Base-by-base conservation (phyloP, 2,113 vertebrate genomes). In the Planiliza haematocheilus region DNA sequence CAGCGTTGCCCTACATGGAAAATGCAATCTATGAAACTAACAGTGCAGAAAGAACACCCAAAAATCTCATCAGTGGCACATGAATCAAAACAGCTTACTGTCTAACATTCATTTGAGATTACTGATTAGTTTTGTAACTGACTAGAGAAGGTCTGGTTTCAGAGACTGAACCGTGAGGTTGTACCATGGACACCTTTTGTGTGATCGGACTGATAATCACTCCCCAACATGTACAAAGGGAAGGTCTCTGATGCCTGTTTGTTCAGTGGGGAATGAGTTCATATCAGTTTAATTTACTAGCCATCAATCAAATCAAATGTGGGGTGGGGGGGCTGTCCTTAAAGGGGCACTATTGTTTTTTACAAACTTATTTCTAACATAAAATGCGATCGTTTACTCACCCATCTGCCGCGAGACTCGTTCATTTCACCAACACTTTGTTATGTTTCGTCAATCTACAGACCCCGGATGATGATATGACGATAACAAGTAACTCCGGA, bases 91-190 rank as follows among this genome's bases (percentile, higher is more conserved):
- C 84, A 84, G 48, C 41, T 86, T 74, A 71, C 80, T 55, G 51
- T 87, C 74, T 76, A 72, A 77, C 65, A 84, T 86, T 85, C 75
- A 83, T 81, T 88, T 84, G 76, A 42, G 74, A 70, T 89, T 89
- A 92, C 91, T 91, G 91, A 93, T 92, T 85, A 83, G 37, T 80
- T 90, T 82, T 84, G 72, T 88, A 88, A 93, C 87, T 85, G 86
- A 79, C 77, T 79, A 45, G 66, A 84, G 66, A 83, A 58, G 41
- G 60, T 59, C 78, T 70, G 61, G 57, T 72, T 74, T 66, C 66
- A 71, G 69, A 64, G 24, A 30, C n/a, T n/a, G n/a, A 73, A 71
- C 58, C 50, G 72, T 58, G 41, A 59, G 48, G 57, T 67, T 7
- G 42, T 43, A 60, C 37, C 55, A 59, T 46, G 60, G 48, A 70